Conservation (phyloP, 2,797 vertebrate genomes). For the Siniperca scherzeri region DNA sequence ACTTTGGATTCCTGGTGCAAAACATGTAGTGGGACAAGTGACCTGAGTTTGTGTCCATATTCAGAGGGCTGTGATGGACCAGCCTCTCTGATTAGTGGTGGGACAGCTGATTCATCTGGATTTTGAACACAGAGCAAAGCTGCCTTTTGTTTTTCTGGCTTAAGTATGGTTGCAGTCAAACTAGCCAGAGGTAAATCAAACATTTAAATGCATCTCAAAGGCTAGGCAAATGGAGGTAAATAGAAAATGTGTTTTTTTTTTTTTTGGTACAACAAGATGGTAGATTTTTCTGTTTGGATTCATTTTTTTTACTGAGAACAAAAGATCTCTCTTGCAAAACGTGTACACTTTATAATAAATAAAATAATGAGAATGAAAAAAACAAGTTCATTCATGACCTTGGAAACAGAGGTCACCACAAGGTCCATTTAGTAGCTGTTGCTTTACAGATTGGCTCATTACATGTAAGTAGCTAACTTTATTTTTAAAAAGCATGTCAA, state of each 20-base stretch:
- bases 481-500: background rate
- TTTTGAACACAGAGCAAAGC: background rate
- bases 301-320: background rate
- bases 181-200: background rate
- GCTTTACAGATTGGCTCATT: background rate
- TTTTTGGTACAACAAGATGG: background rate
- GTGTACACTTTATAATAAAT: no score
- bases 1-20: background rate
- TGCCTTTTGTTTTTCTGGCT: constrained; percentile 3
- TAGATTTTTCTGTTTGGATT: background rate
- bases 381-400: background rate
- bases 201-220: constrained; percentile 37
- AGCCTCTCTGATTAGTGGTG: background rate
- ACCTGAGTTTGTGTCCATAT: background rate
- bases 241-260: background rate
- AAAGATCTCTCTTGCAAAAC: background rate
- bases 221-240: constrained; percentile 36
- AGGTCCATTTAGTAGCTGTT: background rate
- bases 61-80: background rate
- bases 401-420: background rate
- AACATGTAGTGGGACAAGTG: background rate
- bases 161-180: constrained; percentile 39
- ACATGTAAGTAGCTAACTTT: background rate
- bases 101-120: background rate
- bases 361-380: background rate